Evolutionary conservation across 2,888 invertebrate genomes (phyloP).

Genomic region (Eilema griseolum): DNA sequence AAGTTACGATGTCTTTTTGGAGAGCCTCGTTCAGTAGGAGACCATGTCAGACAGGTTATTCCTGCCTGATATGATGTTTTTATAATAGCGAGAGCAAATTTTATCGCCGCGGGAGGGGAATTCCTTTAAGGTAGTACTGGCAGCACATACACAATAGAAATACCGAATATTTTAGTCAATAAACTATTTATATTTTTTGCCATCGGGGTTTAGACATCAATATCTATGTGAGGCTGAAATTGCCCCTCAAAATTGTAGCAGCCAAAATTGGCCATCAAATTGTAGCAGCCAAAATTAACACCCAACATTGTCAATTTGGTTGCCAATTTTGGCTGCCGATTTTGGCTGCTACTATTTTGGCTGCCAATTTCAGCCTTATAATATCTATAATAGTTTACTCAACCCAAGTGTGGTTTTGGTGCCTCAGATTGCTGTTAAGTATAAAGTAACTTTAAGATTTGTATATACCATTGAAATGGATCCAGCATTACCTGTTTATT

Average conservation of each 20-base stretch:
- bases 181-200: no score
- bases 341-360: no score
- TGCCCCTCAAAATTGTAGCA: no score
- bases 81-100: not conserved
- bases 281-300: no score
- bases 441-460: not conserved
- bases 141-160: not conserved
- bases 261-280: no score
- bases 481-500: not conserved
- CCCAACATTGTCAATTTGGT: no score
- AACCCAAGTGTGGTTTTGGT: not conserved
- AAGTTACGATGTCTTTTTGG: not conserved
- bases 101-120: not conserved
- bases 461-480: no score
- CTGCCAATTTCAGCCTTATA: no score
- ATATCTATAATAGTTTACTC: no score
- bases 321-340: no score
- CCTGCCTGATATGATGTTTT: not conserved
- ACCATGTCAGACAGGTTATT: not conserved
- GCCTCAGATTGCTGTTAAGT: no score
- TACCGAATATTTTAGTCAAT: not conserved
- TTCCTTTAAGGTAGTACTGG: not conserved
- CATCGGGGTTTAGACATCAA: not conserved
- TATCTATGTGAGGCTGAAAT: not conserved
- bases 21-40: not conserved